Conservation (phyloP, 2,113 vertebrate genomes). For the Chaetodon trifascialis region DNA sequence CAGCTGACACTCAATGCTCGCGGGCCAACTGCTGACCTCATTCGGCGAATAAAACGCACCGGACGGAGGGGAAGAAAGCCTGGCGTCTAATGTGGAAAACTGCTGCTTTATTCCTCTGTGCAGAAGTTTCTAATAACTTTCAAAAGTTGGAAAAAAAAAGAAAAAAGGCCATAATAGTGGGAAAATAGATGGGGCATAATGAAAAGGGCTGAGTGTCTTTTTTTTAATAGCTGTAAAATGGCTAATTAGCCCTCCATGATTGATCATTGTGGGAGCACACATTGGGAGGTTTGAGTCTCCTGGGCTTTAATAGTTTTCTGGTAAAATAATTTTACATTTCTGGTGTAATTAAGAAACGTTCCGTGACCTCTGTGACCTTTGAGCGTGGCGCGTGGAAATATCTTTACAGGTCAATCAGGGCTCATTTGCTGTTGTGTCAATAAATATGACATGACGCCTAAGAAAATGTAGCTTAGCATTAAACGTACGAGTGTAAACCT, state of each 20-base stretch:
- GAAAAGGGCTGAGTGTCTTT: conserved; percentile 66
- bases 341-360: conserved; percentile 65
- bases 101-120: conserved; percentile 26
- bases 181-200: conserved; percentile 72
- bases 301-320: conserved; percentile 71
- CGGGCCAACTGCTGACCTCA: conserved; percentile 76
- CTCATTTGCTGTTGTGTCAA: conserved; percentile 35
- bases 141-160: conserved; percentile 52
- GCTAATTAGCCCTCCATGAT: conserved; percentile 75
- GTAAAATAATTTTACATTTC: conserved; percentile 77
- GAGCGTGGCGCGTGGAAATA: conserved; percentile 13
- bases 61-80: conserved; percentile 31
- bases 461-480: background rate
- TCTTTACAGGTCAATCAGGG: conserved; percentile 34
- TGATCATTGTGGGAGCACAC: conserved; percentile 62
- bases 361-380: conserved; percentile 53
- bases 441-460: background rate
- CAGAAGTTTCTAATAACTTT: conserved; percentile 70
- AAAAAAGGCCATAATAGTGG: conserved; percentile 49
- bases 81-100: conserved; percentile 41
- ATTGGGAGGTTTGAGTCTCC: conserved; percentile 69
- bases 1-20: conserved; percentile 78
- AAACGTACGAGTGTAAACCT: conserved; percentile 26
- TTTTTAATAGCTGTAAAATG: conserved; percentile 74
- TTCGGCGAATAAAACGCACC: conserved; percentile 52